phyloP scores from a whole-genome alignment of 2,888 invertebrate species.

The Ischnus inquisitorius region DNA sequence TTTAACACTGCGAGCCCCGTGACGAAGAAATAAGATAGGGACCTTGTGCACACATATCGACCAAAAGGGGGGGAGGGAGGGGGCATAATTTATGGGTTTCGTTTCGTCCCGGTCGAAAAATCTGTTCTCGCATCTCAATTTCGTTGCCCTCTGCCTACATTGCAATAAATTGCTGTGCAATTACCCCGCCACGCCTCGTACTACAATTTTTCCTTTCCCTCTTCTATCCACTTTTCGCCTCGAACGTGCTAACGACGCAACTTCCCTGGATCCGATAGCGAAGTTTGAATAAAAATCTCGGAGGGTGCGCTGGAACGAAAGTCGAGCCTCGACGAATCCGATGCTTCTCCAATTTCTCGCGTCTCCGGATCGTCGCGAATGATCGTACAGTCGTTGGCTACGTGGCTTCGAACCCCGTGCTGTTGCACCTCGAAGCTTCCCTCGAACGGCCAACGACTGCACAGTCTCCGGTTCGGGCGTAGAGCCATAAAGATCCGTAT shows the following conservation, averaged over 20 bases:
- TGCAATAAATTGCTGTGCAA: constrained; percentile 28
- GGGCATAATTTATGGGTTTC: constrained; percentile 63
- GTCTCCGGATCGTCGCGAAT: neutral
- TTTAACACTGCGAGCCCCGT: neutral
- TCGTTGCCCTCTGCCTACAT: constrained; percentile 27
- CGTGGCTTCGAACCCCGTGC: too few species aligned
- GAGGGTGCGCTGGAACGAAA: constrained; percentile 18
- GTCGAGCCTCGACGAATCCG: constrained; percentile 28
- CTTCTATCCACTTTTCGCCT: neutral
- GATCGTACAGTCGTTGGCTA: neutral
- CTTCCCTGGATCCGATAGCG: neutral
- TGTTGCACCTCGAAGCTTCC: neutral
- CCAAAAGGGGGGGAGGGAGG: neutral
- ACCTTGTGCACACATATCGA: constrained; percentile 34
- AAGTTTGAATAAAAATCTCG: constrained; percentile 22
- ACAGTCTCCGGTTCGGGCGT: neutral
- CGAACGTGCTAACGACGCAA: constrained; percentile 22
- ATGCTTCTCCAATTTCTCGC: constrained; percentile 21
- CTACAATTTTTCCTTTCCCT: neutral
- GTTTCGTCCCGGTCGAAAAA: constrained; percentile 59
- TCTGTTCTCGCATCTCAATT: constrained; percentile 57
- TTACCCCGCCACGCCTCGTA: neutral
- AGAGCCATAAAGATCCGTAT: neutral
- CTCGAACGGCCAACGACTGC: neutral
- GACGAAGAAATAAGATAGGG: constrained; percentile 49